Conservation (phyloP, 2,888 invertebrate genomes). For the Euplexia lucipara region DNA sequence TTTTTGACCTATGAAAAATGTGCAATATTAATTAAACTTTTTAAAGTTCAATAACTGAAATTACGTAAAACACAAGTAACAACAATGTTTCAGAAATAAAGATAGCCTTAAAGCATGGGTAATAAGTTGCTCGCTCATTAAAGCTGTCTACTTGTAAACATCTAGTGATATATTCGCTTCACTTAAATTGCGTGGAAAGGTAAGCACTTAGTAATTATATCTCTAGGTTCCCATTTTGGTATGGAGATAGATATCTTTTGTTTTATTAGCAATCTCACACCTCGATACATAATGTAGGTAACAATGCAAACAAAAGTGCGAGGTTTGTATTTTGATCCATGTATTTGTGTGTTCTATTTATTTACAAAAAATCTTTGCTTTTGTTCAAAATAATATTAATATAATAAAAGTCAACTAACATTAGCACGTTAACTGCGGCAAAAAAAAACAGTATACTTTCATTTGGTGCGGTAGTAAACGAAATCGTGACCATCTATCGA, state of each 20-base stretch:
- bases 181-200: conserved; percentile 55
- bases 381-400: too few relatives aligned
- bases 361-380: too few relatives aligned
- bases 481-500: too few relatives aligned
- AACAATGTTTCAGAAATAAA: conserved; percentile 36
- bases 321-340: background rate
- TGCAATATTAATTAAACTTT: conserved; percentile 13
- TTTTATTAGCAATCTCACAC: conserved; percentile 28
- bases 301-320: background rate
- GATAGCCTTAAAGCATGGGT: conserved; percentile 19
- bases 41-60: conserved; percentile 30
- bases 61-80: conserved; percentile 19
- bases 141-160: conserved; percentile 37
- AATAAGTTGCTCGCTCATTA: conserved; percentile 43
- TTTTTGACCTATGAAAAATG: too few relatives aligned
- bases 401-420: background rate
- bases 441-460: too few relatives aligned
- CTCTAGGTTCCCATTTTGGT: conserved; percentile 26
- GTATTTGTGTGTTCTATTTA: too few relatives aligned
- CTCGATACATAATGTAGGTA: conserved; percentile 7
- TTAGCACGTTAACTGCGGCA: too few relatives aligned
- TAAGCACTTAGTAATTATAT: conserved; percentile 45
- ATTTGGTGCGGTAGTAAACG: too few relatives aligned
- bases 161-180: conserved; percentile 46
- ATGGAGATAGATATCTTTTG: conserved; percentile 20